Base-by-base conservation (phyloP, 1,140 invertebrate species). In the Tenebrio molitor region DNA sequence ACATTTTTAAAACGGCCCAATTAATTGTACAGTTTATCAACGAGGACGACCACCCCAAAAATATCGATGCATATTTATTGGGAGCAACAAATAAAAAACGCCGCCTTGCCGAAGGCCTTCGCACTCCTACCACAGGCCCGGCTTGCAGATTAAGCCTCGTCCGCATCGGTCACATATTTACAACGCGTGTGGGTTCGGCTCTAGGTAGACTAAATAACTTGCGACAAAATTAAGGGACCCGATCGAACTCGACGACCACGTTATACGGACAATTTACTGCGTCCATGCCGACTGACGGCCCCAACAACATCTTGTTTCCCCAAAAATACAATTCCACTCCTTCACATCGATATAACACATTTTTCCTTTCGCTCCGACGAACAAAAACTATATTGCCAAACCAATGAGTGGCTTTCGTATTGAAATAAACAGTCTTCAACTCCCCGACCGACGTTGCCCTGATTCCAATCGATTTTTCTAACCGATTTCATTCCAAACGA, bases 31-130 rank as follows among this genome's bases (percentile, higher is more conserved):
- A 66, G 64, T 66, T 66, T 66, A 66, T 66, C 64, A 66, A 44
- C 42, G 64, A 44, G 64, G 42, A 66, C 64, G 64, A 66, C 64
- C 64, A 66, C 64, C 64, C 64, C 36, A 66, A 66, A 66, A 66
- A 66, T 66, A 66, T 66, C 42, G 64, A 44, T 66, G 64, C 42
- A 44, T 66, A 44, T 66, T 66, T 66, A 66, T 66, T 66, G 16
- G n/a, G 12, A 19, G 6, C 34, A 21, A 44, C 12, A 44, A 42
- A 44, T 66, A 65, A 33, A 42, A 58, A 29, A 21, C 8, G 42
- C 17, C 46, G 10, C n/a, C n/a, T 23, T 29, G 23, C 50, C 21
- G 29, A 10, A 58, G 46, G 50, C 50, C 50, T 29, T 58, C 50
- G 23, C 50, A 58, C 50, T 58, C 50, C 50, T 29, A 58, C 50